Evolutionary conservation across 64 coral and sea anemone genomes (phyloP).

Genomic region (Orbicella faveolata): DNA sequence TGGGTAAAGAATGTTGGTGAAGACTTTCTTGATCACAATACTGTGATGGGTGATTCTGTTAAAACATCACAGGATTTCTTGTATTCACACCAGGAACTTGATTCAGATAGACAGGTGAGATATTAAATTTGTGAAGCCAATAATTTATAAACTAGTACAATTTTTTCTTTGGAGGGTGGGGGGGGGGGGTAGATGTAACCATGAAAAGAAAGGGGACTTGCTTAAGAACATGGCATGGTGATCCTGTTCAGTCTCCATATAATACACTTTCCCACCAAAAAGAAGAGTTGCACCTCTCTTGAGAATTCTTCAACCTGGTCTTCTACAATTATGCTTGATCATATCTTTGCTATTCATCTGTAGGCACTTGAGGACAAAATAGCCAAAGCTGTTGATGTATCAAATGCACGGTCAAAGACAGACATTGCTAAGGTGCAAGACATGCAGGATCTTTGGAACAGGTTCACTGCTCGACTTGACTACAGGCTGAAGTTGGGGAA

Average conservation of each 20-base stretch:
- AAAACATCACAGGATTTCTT: constrained; percentile 66
- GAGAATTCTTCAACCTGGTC: background rate
- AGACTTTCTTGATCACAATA: constrained; percentile 55
- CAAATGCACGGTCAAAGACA: constrained; percentile 59
- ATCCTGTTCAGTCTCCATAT: too few species aligned
- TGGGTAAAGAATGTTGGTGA: constrained; percentile 69
- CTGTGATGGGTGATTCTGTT: constrained; percentile 53
- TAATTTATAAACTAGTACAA: too few species aligned
- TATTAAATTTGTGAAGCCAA: too few species aligned
- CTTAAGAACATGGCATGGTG: background rate
- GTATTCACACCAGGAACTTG: constrained; percentile 51
- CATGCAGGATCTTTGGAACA: constrained; percentile 64
- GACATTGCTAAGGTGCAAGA: constrained; percentile 74
- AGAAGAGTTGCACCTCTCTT: too few species aligned
- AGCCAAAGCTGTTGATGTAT: constrained; percentile 29
- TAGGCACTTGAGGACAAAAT: constrained; percentile 55
- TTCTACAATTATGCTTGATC: background rate
- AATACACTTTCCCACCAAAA: too few species aligned
- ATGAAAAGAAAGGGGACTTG: background rate
- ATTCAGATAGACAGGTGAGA: constrained; percentile 57
- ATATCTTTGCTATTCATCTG: background rate
- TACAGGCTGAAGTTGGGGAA: constrained; percentile 84
- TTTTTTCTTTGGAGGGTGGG: too few species aligned
- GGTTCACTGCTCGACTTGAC: constrained; percentile 49
- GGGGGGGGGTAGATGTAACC: too few species aligned